Percentiles rank a stretch among this genome's conserved stretches.
phyloP scores from a whole-genome alignment of 1,140 invertebrate genomes.

The Lamellibrachia luymesi region DNA sequence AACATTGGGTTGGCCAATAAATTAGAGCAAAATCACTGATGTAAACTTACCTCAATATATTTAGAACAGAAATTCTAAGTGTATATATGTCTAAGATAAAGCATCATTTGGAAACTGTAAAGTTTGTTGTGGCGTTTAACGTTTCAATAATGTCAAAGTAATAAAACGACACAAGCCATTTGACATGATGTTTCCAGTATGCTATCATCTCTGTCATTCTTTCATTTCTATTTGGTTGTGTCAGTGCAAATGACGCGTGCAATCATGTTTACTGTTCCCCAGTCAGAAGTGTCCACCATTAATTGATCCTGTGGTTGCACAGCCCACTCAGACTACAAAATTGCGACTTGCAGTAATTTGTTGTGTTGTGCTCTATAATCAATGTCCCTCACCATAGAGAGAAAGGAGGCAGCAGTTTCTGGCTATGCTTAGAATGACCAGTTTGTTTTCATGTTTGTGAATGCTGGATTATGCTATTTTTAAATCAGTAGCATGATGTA shows the following conservation, averaged over 20 bases:
- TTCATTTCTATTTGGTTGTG: not conserved
- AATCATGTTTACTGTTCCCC: not conserved
- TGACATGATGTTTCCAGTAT: not conserved
- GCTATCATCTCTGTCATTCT: not conserved
- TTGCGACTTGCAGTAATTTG: not conserved
- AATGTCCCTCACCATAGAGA: not conserved
- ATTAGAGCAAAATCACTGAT: too few relatives aligned
- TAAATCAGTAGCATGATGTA: too few relatives aligned
- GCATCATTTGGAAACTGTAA: too few relatives aligned
- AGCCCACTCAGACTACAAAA: not conserved
- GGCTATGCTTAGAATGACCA: not conserved
- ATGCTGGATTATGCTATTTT: too few relatives aligned
- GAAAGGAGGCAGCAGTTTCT: not conserved
- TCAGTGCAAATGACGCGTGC: not conserved
- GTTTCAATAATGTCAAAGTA: too few relatives aligned
- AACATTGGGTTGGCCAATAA: too few relatives aligned
- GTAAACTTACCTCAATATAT: too few relatives aligned
- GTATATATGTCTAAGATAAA: too few relatives aligned
- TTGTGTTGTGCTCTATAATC: not conserved
- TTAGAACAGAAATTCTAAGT: too few relatives aligned
- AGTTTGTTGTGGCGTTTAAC: too few relatives aligned
- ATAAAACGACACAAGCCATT: too few relatives aligned
- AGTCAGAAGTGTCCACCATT: not conserved
- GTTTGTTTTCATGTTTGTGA: too few relatives aligned
- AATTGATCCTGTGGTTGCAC: not conserved